phyloP scores from a whole-genome alignment of 1,140 invertebrate genomes.

The Magallana gigas region DNA sequence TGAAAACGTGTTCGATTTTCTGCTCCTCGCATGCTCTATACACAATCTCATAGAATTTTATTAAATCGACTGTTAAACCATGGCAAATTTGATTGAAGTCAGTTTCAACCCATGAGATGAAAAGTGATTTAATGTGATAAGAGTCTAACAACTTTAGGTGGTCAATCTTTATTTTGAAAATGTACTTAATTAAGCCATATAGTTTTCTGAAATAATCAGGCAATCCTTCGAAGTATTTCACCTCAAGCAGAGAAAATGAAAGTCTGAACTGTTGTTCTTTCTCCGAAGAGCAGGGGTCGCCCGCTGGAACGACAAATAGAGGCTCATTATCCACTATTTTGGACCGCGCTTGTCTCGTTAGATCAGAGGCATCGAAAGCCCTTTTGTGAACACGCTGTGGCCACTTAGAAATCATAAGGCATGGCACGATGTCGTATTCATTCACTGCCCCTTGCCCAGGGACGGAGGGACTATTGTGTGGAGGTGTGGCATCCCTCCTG shows the following conservation, averaged over 20 bases:
- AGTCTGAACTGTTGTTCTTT: conserved; percentile 43
- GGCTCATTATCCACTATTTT: not conserved
- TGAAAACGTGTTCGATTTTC: conserved; percentile 44
- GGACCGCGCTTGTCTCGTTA: conserved; percentile 19
- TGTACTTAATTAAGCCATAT: conserved; percentile 52
- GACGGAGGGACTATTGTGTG: conserved; percentile 44
- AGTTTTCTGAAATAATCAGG: conserved; percentile 38
- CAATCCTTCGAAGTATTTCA: conserved; percentile 42
- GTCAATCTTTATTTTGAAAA: conserved; percentile 44
- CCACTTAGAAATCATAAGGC: conserved; percentile 43
- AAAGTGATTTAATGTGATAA: conserved; percentile 53
- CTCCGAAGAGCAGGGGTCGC: conserved; percentile 41
- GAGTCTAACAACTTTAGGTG: conserved; percentile 50
- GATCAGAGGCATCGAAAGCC: not conserved
- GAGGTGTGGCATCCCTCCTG: not conserved
- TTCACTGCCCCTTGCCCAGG: conserved; percentile 48
- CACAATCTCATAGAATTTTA: not conserved
- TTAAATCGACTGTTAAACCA: not conserved
- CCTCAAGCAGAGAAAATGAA: conserved; percentile 52
- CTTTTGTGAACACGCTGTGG: conserved; percentile 15
- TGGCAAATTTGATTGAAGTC: not conserved
- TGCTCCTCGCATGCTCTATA: not conserved
- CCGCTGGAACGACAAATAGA: conserved; percentile 52
- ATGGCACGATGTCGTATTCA: conserved; percentile 54
- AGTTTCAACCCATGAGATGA: conserved; percentile 40